Evolutionary conservation across 2,888 invertebrate species (phyloP), one percentile per base, ranked within the genome.

Genomic region (Cartodere bifasciata): DNA sequence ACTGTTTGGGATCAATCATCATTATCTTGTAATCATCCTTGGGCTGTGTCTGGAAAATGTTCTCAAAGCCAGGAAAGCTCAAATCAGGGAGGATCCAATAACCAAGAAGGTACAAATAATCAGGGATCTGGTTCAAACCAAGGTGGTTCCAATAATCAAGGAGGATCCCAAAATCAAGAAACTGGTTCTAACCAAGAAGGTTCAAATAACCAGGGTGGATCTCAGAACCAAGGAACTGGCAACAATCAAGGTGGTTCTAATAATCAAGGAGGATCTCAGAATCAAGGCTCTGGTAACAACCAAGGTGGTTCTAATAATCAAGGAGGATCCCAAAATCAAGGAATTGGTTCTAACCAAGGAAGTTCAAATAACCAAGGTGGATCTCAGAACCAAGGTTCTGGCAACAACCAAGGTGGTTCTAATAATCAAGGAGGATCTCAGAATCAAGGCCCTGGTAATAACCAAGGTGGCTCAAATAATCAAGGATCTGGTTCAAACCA

Each of bases 1-100:
- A 84, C 83, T 5, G 74, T 77, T 15, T 85, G 83, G 83, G 80
- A 82, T 58, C 67, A 70, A 32, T 59, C 64, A 29, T 58, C 72
- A 33, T 63, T 70, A 49, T 68, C 74, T 26, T 85, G 85, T 54
- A 82, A 84, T 55, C 72, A 83, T 53, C 68, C 70, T 16, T 71
- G 71, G 64, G 68, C 69, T 30, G 71, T 70, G 20, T 36, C 13
- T 16, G 48, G 47, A 17, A 41, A 39, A 38, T 49, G 49, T 40
- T 31, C 29, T 6, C 20, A 20, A 20, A 20, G n/a, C n/a, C n/a
- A n/a, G n/a, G n/a, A n/a, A n/a, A n/a, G n/a, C n/a, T n/a, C n/a
- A n/a, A n/a, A n/a, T 26, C 42, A 46, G 26, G 38, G 35, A 31
- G 35, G 37, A 21, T 23, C n/a, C 15, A 23, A 28, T 33, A 32